Percentiles rank a stretch among this genome's conserved stretches.
phyloP scores from a whole-genome alignment of 2,888 invertebrate genomes.

The Gymnocheta viridis region DNA sequence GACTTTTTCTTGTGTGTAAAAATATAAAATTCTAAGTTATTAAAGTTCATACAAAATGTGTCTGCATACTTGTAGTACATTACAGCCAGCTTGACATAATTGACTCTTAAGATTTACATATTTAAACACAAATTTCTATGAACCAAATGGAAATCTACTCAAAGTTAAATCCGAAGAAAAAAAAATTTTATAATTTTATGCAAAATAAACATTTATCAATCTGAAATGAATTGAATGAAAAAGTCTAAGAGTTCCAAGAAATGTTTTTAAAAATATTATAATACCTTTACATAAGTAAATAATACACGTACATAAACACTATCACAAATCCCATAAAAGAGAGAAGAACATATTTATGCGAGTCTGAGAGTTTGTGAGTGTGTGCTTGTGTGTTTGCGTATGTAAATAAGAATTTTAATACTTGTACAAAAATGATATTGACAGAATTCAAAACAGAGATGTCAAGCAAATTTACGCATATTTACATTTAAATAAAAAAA shows the following conservation, averaged over 20 bases:
- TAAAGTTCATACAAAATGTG: background rate
- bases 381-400: no score
- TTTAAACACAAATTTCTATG: background rate
- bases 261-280: conserved; percentile 32
- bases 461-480: conserved; percentile 32
- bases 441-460: conserved; percentile 25
- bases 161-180: background rate
- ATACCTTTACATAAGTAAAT: conserved; percentile 16
- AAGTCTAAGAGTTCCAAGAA: conserved; percentile 26
- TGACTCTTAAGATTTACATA: conserved; percentile 52
- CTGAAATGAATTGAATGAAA: conserved; percentile 20
- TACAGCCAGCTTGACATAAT: conserved; percentile 30
- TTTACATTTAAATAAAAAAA: conserved; percentile 37
- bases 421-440: conserved; percentile 10
- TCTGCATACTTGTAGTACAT: background rate
- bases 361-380: no score
- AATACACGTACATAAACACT: background rate
- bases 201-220: conserved; percentile 49
- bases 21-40: background rate
- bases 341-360: no score
- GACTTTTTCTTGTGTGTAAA: background rate
- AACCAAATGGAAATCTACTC: background rate
- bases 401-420: background rate
- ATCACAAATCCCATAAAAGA: background rate
- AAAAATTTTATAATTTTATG: background rate